Base-by-base conservation (phyloP, 2,113 vertebrate species). In the Sclerurus mexicanus region DNA sequence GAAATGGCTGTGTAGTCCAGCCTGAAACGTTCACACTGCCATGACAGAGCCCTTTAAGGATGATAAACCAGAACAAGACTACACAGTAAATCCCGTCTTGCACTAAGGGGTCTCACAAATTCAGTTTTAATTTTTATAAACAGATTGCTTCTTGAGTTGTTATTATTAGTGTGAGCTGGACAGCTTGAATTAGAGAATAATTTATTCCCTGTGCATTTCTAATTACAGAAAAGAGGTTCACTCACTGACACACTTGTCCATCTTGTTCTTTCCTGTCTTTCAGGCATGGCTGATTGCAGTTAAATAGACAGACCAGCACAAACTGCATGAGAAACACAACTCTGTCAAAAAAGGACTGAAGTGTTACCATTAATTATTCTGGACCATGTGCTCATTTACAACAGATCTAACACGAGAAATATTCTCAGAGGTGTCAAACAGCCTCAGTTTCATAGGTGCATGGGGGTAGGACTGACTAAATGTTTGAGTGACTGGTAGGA, bases 181-280 rank as follows among this genome's bases (percentile, higher is more conserved):
- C 98, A 98, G 98, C 97, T 98, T 98, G 98, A 98, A 98, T 97
- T 97, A 69, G 96, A 97, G 96, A 97, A 98, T 98, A 98, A 98
- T 98, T 98, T 98, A 98, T 98, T 98, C 98, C 97, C 98, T 83
- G 98, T 97, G 98, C 98, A 98, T 98, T 98, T 98, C 97, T 98
- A 98, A 98, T 98, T 98, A 98, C 97, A 95, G 97, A 79, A 96
- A 97, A 97, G 96, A 60, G 93, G 97, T 97, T 98, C 95, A 72
- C 96, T 98, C 96, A 96, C 97, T 97, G 97, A 96, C 97, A 97
- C 95, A 96, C 97, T 98, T 98, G 97, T 98, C 98, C 98, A 87
- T 98, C 98, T 98, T 97, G 97, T 96, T 98, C 95, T 91, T 94
- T 97, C 94, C 97, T 67, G 94, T 98, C 97, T 98, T 97, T 97